Conservation (phyloP, 2,888 invertebrate genomes). For the Cristatella mucedo region DNA sequence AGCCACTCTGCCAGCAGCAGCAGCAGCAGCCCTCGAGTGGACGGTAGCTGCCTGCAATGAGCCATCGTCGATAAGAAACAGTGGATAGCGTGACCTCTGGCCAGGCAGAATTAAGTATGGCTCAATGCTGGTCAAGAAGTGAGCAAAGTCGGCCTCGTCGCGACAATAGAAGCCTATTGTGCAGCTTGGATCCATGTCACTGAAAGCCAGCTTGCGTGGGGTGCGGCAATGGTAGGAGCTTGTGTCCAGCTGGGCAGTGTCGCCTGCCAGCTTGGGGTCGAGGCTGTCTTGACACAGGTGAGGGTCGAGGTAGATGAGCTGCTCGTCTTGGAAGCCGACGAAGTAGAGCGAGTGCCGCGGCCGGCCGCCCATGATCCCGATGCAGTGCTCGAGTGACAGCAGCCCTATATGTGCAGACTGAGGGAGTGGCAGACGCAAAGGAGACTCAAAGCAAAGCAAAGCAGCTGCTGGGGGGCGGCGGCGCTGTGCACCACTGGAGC, state of each 20-base stretch:
- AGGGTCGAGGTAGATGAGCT: conserved; percentile 77
- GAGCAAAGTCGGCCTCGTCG: conserved; percentile 58
- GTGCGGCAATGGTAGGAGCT: conserved; percentile 63
- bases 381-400: conserved; percentile 61
- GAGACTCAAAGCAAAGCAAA: no score
- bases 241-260: no score
- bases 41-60: no score
- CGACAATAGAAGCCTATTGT: conserved; percentile 75
- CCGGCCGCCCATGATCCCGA: conserved; percentile 79
- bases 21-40: no score
- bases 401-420: no score
- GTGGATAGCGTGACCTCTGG: conserved; percentile 53
- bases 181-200: conserved; percentile 79
- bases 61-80: conserved; percentile 64
- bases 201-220: conserved; percentile 64
- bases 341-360: conserved; percentile 85
- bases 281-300: conserved; percentile 84
- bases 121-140: conserved; percentile 43
- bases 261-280: conserved; percentile 46
- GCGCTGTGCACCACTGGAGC: no score
- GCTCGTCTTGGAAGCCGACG: conserved; percentile 80
- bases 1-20: no score
- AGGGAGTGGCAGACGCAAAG: no score
- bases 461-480: no score
- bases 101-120: conserved; percentile 28